Base-by-base conservation (phyloP, 2,113 vertebrate species). In the Gallinago paraguaiae region DNA sequence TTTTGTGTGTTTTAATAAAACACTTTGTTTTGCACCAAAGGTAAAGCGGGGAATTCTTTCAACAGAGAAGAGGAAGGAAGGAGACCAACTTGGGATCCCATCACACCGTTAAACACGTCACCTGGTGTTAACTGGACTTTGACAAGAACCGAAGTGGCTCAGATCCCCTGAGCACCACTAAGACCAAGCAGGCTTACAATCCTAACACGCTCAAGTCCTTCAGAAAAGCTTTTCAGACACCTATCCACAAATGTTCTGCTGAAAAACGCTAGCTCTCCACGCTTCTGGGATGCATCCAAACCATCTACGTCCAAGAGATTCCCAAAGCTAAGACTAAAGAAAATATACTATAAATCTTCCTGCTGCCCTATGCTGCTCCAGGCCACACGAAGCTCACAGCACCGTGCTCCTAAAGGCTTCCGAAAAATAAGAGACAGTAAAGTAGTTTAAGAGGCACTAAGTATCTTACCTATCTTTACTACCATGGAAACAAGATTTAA, bases 41-140 rank as follows among this genome's bases (percentile, higher is more conserved):
- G 4, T 35, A 15, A 75, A 11, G n/a, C 2, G 3, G 3, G 13
- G 20, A 53, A 61, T 72, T 37, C 19, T 56, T 70, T 39, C 37
- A 51, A n/a, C 27, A 20, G 2, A n/a, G 33, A 31, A 61, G 14
- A 86, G 20, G 5, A 24, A 30, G 28, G 11, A 35, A 63, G 28
- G 10, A 67, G 28, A 37, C 0, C 17, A 11, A 14, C 46, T 1
- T 81, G 39, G 54, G 23, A 45, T n/a, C 19, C 20, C 23, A 39
- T 20, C 33, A 39, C 41, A 9, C 41, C 25, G 24, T 4, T 64
- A 16, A 46, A 72, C 0, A 0, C 8, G 7, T 45, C 22, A 27
- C 20, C 31, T 17, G 60, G 31, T 51, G 25, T n/a, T 78, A 56
- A 43, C 0, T 24, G 11, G 33, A n/a, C 48, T 76, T 57, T 17